phyloP scores from a whole-genome alignment of 2,888 invertebrate species.

The Alcis repandata region DNA sequence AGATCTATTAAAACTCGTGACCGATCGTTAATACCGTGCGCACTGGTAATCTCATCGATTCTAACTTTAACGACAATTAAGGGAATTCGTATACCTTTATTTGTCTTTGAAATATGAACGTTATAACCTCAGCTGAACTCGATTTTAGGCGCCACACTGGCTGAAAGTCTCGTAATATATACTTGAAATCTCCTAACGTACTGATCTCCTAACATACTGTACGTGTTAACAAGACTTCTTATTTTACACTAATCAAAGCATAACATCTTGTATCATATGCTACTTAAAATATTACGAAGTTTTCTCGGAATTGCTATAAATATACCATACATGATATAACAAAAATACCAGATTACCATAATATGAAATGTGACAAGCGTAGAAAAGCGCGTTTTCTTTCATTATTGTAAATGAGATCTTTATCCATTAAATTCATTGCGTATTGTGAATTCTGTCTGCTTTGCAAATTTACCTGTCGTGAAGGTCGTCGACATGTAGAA shows the following conservation, averaged over 20 bases:
- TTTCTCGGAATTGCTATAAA: background rate
- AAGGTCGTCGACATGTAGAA: background rate
- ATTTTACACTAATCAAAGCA: slow-evolving; percentile 4
- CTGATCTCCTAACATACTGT: too few species aligned
- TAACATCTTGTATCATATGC: background rate
- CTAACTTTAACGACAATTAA: too few species aligned
- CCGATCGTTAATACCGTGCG: too few species aligned
- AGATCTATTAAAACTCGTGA: too few species aligned
- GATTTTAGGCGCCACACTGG: too few species aligned
- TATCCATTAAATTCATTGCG: too few species aligned
- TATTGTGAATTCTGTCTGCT: background rate
- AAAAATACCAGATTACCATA: background rate
- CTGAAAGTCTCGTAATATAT: too few species aligned
- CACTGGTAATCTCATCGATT: too few species aligned
- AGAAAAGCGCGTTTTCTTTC: background rate
- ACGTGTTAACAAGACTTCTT: background rate
- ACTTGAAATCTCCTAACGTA: too few species aligned
- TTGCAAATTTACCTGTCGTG: background rate
- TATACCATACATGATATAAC: background rate
- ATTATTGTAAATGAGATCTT: background rate
- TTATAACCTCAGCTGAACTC: too few species aligned
- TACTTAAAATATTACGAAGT: background rate
- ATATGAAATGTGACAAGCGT: background rate
- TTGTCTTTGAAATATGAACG: too few species aligned
- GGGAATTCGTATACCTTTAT: too few species aligned